Evolutionary conservation across 2,797 vertebrate species (phyloP).

Genomic region (Hemitrygon akajei): DNA sequence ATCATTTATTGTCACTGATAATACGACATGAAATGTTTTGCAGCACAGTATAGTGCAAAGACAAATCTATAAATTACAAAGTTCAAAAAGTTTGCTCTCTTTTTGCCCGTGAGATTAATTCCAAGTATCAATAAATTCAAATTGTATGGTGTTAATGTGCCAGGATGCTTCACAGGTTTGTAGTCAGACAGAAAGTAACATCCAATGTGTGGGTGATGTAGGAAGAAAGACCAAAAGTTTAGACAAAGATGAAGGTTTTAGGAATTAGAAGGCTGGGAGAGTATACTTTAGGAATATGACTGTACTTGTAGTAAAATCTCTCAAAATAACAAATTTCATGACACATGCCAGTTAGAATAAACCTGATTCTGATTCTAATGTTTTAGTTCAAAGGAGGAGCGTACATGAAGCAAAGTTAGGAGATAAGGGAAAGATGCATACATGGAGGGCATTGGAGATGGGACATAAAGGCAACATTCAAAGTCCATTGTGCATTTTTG

Average conservation of each 20-base stretch:
- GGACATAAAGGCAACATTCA: too few species aligned
- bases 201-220: too few species aligned
- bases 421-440: background rate
- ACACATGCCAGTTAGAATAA: too few species aligned
- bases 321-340: too few species aligned
- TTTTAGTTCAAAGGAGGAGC: background rate
- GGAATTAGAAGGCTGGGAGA: background rate
- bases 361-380: too few species aligned
- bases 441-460: background rate
- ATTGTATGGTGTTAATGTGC: background rate
- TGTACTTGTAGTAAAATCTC: too few species aligned
- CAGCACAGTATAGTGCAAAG: too few species aligned
- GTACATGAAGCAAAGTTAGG: background rate
- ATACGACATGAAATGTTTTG: too few species aligned
- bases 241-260: background rate
- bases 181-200: background rate
- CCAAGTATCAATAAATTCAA: background rate
- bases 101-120: background rate
- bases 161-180: background rate
- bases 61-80: too few species aligned
- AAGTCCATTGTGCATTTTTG: too few species aligned
- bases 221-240: background rate
- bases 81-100: too few species aligned
- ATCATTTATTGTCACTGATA: too few species aligned
- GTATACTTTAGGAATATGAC: background rate